Evolutionary conservation across 1,140 invertebrate species (phyloP), one percentile per base, ranked within the genome.

Genomic region (Mizuhopecten yessoensis): DNA sequence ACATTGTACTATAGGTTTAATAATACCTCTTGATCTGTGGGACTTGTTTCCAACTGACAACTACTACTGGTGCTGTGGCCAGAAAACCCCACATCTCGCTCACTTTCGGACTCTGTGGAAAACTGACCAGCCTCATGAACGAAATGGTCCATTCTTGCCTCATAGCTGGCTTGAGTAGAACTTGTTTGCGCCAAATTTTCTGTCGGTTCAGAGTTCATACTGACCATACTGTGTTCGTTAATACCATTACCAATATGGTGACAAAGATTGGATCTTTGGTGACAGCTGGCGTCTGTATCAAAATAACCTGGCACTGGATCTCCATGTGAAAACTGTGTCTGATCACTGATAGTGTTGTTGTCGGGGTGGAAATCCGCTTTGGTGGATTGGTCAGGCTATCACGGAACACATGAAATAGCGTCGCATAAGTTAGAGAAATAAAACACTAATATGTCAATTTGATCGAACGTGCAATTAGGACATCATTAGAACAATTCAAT

Each of bases 51-150:
- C 9, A 45, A 20, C 17, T 45, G 42, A 45, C 88, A 88, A 45
- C 92, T 86, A 42, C 92, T 92, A 33, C 90, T 57, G 34, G 89
- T 90, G 49, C 90, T 90, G 86, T 92, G 90, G 49, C 92, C 89
- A 34, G 88, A 89, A 88, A 91, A 92, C 45, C 92, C 92, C 34
- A 34, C 34, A 49, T 92, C 92, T 45, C 34, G 57, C 17, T 92
- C 92, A 33, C 23, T 33, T 34, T 91, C 92, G 34, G 23, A 45
- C 11, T 87, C 87, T 3, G 11, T 90, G 7, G 34, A 36, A 87
- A 20, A 33, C n/a, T 39, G 33, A 29, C 34, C 33, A 20, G 11
- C 29, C 2, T 39, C 34, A 0, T 23, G 57, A 39, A 15, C 33
- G 29, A 57, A 49, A n/a, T 39, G 20, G 39, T 42, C 33, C 42